A percentile compares a stretch with the other conserved stretches of the same genome.
phyloP scores from a whole-genome alignment of 2,113 vertebrate species.

The Pachyramphus minor region DNA sequence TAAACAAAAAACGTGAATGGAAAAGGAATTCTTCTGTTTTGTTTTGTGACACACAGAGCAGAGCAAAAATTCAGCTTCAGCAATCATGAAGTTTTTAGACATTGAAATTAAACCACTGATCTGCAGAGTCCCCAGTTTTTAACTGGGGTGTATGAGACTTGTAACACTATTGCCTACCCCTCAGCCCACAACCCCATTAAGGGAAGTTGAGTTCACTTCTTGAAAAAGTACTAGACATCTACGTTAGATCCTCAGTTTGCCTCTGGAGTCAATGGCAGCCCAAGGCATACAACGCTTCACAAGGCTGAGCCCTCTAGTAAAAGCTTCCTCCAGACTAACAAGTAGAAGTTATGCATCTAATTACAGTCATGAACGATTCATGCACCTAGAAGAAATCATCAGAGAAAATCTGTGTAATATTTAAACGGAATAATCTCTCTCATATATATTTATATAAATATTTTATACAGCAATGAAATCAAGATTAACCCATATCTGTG shows the following conservation, averaged over 20 bases:
- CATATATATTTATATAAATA: neutral
- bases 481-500: neutral
- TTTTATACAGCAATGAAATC: neutral
- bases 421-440: neutral
- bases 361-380: neutral
- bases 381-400: neutral
- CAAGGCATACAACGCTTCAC: neutral
- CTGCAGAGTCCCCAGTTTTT: neutral
- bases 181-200: neutral
- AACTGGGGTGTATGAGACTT: neutral
- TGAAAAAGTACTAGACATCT: neutral
- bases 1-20: neutral
- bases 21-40: neutral
- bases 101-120: neutral
- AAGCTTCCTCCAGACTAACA: neutral
- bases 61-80: neutral
- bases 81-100: neutral
- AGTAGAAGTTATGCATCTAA: neutral
- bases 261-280: neutral
- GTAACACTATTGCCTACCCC: neutral
- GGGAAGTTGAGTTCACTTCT: neutral
- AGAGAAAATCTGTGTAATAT: neutral
- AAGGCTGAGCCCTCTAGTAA: neutral
- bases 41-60: neutral
- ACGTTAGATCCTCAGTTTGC: neutral